Evolutionary conservation across 2,888 invertebrate species (phyloP), one percentile per base, ranked within the genome.

Genomic region (Acrocera orbiculus): DNA sequence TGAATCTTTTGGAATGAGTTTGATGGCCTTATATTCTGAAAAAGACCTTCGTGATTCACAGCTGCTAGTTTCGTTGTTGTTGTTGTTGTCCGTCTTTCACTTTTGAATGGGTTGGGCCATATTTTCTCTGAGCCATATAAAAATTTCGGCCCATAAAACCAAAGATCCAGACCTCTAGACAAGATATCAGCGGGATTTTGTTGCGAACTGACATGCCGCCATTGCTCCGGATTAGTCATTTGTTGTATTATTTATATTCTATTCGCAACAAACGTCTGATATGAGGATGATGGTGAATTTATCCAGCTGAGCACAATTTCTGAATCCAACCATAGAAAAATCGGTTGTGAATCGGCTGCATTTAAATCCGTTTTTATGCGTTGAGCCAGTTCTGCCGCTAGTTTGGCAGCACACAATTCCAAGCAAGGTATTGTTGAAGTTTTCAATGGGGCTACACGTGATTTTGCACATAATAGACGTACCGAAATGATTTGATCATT

Each of bases 361-460:
- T 22, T 15, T 10, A 28, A 17, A n/a, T 29, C 29, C 2, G 10
- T 10, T 16, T 20, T 17, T 4, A 37, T 13, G 27, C 27, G n/a
- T 10, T 22, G 9, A 2, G 22, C 13, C 2, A 37, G 13, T 4
- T 37, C 27, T 3, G 30, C 30, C 13, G 34, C 33, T 13, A 33
- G 6, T 19, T 33, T 30, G 16, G 42, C 38, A 17, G 35, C 37
- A 4, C 40, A 35, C 14, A 49, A 34, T 17, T 46, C 44, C 4
- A 48, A 30, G 7, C 45, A 33, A 7, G 45, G 44, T 13, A 48
- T 34, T 2, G 45, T 40, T 4, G 40, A 32, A 10, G 32, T 24
- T 26, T 46, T 48, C 4, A 26, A 8, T 9, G 39, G 41, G 9
- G 39, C 37, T 8, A 41, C 39, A 9, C 19, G 32, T 4, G 39